Base-by-base conservation (phyloP, 2,888 invertebrate species). In the Epinotia brunnichana region DNA sequence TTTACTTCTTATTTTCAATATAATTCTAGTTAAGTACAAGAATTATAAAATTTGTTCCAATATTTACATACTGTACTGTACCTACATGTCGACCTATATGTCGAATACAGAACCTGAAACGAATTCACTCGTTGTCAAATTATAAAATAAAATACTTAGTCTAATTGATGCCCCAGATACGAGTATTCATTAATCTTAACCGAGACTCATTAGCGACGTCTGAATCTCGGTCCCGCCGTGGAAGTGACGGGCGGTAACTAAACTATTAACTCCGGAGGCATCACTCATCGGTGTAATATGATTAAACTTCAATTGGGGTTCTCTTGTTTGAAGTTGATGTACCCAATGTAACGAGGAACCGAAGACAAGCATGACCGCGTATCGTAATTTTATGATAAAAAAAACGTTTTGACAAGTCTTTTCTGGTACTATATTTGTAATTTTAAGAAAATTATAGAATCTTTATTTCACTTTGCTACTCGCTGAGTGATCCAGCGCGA, bases 281-380 rank as follows among this genome's bases (percentile, higher is more conserved):
- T 56, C 56, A 29, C 56, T 24, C 56, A 57, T 57, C 29, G 29
- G 29, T 29, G 57, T 57, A n/a, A 24, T 57, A 29, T n/a, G 57
- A 57, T 57, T 57, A n/a, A 29, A 29, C 57, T 57, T 29, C 57
- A 57, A 57, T 57, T 29, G 24, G n/a, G 15, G 56, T 4, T 15
- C 57, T n/a, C 29, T 57, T 57, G 57, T 56, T 29, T 56, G 21
- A 56, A 24, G 15, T 15, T 35, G 35, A 35, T 9, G 9, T 9
- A 35, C 35, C 35, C 9, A 35, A 35, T 35, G 35, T 35, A 35
- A 35, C 24, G 21, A 19, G 13, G 56, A 56, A 56, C 7, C 15
- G 2, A 15, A 44, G 7, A 56, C 4, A 2, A 2, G 15, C 5
- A 13, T 56, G 19, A 3, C 19, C 24, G 19, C 29, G 5, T 57